Conservation (phyloP, 2,797 vertebrate species). For the Ctenochaetus hawaiiensis region DNA sequence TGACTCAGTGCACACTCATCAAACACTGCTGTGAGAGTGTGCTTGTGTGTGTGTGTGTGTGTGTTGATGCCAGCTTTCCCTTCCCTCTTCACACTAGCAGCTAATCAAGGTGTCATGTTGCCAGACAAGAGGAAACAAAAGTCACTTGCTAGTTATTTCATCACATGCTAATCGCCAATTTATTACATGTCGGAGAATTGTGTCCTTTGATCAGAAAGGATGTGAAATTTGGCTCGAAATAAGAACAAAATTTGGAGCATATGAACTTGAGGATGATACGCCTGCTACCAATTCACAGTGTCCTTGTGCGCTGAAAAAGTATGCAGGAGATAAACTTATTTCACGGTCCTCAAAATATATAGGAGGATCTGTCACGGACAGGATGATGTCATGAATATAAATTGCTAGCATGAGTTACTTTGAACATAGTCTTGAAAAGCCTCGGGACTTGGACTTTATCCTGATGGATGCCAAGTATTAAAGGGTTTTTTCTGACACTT, state of each 20-base stretch:
- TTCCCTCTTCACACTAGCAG: constrained; percentile 45
- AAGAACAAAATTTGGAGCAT: constrained; percentile 2
- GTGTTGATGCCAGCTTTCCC: constrained; percentile 22
- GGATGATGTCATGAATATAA: constrained; percentile 61
- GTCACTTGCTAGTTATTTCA: constrained; percentile 35
- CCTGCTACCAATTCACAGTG: constrained; percentile 61
- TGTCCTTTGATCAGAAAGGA: constrained; percentile 11
- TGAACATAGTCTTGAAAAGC: constrained; percentile 46
- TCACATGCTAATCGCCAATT: constrained; percentile 46
- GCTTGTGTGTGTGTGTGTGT: constrained; percentile 25
- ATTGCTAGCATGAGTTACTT: constrained; percentile 35
- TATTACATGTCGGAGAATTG: constrained; percentile 13
- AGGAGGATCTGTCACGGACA: constrained; percentile 15
- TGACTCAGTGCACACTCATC: constrained; percentile 62
- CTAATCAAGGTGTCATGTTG: constrained; percentile 63
- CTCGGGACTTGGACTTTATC: constrained; percentile 4
- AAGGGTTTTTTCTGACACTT: constrained; percentile 32
- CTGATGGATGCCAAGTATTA: constrained; percentile 8
- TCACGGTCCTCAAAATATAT: constrained; percentile 41
- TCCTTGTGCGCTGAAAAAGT: constrained; percentile 32
- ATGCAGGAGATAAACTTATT: constrained; percentile 35
- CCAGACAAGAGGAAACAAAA: constrained; percentile 66
- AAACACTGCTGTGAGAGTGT: constrained; percentile 59
- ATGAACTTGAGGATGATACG: constrained; percentile 5
- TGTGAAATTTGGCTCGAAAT: constrained; percentile 14